Evolutionary conservation across 2,797 vertebrate species (phyloP), one percentile per base, ranked within the genome.

Genomic region (Enteromius unitaeniatus): DNA sequence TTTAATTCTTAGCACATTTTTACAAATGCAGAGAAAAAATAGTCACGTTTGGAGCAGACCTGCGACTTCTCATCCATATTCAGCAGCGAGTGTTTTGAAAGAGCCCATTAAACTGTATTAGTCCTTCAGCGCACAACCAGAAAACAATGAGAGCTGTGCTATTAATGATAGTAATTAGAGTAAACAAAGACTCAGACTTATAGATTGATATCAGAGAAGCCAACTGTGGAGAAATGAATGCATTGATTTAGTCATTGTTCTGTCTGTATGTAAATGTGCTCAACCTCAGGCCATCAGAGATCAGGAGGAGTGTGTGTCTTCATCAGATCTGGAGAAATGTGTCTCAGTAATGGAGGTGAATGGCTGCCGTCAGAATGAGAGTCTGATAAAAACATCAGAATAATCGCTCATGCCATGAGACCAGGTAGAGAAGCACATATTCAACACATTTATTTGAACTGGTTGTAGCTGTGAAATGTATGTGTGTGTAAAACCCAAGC

Each of bases 121-220:
- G 88, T 82, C 84, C 28, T 62, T 78, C 79, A 87, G 88, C 78
- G 82, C 88, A 84, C 84, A 60, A 85, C 64, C 86, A 89, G 86
- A 88, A 89, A 89, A 90, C 89, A 88, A 91, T 88, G 88, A 89
- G 87, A 88, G 85, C 90, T 86, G 87, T 80, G 86, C 28, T 82
- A 14, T 81, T 89, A 90, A 93, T 93, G 86, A 92, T 90, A 89
- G 91, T 89, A 88, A 93, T 92, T 92, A 90, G 85, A 88, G 91
- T 91, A 89, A 93, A 93, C 91, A 89, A 78, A 90, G 85, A 51
- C 82, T 91, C 40, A 81, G 65, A 85, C 64, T 7, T 78, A 83
- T 85, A 81, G 58, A 62, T 34, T 53, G 81, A 68, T 23, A 80
- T 37, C 86, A 90, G 85, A 87, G 2, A 84, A 55, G 28, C 0